Conservation (phyloP, 2,797 vertebrate species). For the Heterohyrax brucei region DNA sequence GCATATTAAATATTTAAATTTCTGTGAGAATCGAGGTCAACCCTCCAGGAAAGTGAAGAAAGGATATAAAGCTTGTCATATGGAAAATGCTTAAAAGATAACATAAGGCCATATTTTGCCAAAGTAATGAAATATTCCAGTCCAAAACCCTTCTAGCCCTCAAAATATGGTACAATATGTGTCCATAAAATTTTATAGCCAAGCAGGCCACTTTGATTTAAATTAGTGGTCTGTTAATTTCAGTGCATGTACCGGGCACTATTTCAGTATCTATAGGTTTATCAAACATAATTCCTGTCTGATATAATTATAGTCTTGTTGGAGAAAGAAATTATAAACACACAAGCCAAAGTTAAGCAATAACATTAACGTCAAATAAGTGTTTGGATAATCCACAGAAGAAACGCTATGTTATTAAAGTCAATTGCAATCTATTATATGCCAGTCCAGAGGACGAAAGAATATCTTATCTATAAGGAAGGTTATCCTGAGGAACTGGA, state of each 20-base stretch:
- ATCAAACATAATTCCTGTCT: neutral
- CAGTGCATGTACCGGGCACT: neutral
- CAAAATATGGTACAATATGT: neutral
- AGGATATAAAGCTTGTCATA: slow-evolving; percentile 40
- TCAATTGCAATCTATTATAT: neutral
- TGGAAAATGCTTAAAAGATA: slow-evolving; percentile 27
- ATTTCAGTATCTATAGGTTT: neutral
- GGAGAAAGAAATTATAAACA: slow-evolving; percentile 45
- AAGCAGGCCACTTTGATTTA: slow-evolving; percentile 30
- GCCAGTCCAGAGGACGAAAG: neutral
- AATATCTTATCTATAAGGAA: neutral
- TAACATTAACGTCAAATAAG: slow-evolving; percentile 8
- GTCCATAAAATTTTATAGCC: neutral
- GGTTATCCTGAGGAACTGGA: neutral
- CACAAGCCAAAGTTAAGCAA: neutral
- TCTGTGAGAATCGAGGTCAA: neutral
- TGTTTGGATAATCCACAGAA: neutral
- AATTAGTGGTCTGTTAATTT: slow-evolving; percentile 9
- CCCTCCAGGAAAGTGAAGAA: slow-evolving; percentile 6
- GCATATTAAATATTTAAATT: neutral
- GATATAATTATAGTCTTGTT: slow-evolving; percentile 25
- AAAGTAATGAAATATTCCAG: neutral
- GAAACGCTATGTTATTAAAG: neutral
- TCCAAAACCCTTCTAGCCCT: neutral
- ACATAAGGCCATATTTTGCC: slow-evolving; percentile 23